Conservation (phyloP, 2,797 vertebrate genomes). For the Gallinago solitaria region DNA sequence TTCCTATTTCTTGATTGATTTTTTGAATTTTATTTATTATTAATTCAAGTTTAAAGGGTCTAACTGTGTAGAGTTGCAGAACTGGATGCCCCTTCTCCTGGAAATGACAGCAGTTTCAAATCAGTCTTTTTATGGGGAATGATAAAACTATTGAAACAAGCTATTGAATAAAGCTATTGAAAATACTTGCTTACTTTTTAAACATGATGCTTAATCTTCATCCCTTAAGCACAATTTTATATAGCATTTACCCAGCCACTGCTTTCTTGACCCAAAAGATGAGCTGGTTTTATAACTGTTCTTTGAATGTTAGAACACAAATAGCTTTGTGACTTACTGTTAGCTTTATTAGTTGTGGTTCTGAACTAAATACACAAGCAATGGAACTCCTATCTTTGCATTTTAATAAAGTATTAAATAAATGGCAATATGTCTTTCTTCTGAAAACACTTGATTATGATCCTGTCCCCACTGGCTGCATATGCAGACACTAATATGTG, state of each 20-base stretch:
- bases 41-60: neutral
- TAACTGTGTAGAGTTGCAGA: neutral
- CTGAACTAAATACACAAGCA: neutral
- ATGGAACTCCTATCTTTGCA: neutral
- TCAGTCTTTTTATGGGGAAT: neutral
- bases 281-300: neutral
- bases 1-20: neutral
- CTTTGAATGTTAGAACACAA: neutral
- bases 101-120: neutral
- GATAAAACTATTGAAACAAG: neutral
- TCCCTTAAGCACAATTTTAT: neutral
- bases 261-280: neutral
- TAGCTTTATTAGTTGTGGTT: neutral
- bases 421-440: neutral
- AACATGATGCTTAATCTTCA: neutral
- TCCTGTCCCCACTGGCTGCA: neutral
- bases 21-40: neutral
- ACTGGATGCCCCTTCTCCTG: neutral
- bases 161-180: neutral
- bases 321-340: neutral
- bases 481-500: neutral
- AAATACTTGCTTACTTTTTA: neutral
- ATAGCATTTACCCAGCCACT: neutral
- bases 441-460: neutral
- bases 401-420: neutral